Evolutionary conservation across 92 coral and sea anemone species (phyloP).

Genomic region (Siderastrea radians): DNA sequence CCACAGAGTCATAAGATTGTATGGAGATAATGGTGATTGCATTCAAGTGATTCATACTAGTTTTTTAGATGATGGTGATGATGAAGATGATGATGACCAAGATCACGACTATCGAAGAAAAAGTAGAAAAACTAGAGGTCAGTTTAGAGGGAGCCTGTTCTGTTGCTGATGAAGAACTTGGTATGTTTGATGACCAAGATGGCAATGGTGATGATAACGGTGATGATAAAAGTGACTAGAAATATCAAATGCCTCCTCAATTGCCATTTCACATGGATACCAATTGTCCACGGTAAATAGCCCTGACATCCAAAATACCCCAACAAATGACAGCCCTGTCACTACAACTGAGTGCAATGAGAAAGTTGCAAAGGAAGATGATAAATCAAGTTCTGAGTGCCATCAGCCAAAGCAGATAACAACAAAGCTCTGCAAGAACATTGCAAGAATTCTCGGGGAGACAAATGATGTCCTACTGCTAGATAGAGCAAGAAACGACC

Average conservation of each 20-base stretch:
- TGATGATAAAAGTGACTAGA: not conserved
- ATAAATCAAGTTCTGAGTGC: not conserved
- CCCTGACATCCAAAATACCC: no score
- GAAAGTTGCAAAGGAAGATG: no score
- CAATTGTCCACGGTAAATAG: no score
- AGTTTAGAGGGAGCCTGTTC: no score
- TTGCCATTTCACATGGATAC: not conserved
- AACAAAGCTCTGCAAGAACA: constrained; percentile 37
- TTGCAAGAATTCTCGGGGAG: constrained; percentile 19
- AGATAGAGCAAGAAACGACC: constrained; percentile 3
- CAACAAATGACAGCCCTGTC: no score
- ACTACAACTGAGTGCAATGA: no score
- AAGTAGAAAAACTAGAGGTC: no score
- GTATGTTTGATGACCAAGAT: no score
- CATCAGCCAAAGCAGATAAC: not conserved
- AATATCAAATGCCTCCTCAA: not conserved
- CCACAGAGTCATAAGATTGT: constrained; percentile 36
- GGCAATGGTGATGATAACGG: not conserved
- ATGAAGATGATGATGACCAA: not conserved
- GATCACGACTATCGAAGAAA: no score
- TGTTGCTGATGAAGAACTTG: no score
- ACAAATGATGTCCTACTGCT: constrained; percentile 7
- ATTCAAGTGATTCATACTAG: constrained; percentile 31
- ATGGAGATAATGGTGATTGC: constrained; percentile 36
- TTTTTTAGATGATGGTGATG: constrained; percentile 24